Percentiles rank a stretch among this genome's conserved stretches.
phyloP scores from a whole-genome alignment of 2,113 vertebrate genomes.

The Phalacrocorax aristotelis region DNA sequence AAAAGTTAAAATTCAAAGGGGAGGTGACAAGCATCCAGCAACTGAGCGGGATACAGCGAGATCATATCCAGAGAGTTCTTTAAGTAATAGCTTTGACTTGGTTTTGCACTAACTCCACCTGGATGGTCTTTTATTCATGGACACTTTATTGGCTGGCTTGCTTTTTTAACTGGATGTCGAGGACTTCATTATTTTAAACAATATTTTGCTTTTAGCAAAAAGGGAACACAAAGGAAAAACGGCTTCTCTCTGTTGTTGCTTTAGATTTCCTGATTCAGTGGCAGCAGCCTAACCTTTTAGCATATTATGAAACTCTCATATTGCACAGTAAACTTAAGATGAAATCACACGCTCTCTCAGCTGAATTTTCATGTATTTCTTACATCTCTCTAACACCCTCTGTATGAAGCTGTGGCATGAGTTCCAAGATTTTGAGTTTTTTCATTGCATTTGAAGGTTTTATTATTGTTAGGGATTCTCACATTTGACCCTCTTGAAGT shows the following conservation, averaged over 20 bases:
- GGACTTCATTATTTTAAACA: neutral
- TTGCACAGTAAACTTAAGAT: neutral
- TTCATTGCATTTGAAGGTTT: neutral
- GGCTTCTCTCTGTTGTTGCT: neutral
- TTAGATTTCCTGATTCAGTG: constrained; percentile 5
- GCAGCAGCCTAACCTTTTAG: neutral
- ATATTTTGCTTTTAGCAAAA: neutral
- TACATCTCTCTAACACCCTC: neutral
- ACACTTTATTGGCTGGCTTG: neutral
- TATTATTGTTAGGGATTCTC: neutral
- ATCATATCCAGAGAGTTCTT: neutral
- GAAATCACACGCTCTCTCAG: neutral
- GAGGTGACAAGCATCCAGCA: neutral
- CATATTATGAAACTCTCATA: neutral
- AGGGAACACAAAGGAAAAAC: neutral
- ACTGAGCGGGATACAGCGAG: neutral
- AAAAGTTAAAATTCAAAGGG: neutral
- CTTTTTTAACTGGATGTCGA: neutral
- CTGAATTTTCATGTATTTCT: neutral
- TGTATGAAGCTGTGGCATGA: neutral
- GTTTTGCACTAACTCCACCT: neutral
- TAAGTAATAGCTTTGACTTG: neutral
- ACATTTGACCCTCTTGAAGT: neutral
- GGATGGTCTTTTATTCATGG: neutral
- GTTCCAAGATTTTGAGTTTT: neutral